Percentiles rank a stretch among this genome's conserved stretches.
These are phyloP conservation scores for Bicyclus anynana DNA, from an alignment of 1,140 invertebrate genomes.

Conservation along the genomic window DNA sequence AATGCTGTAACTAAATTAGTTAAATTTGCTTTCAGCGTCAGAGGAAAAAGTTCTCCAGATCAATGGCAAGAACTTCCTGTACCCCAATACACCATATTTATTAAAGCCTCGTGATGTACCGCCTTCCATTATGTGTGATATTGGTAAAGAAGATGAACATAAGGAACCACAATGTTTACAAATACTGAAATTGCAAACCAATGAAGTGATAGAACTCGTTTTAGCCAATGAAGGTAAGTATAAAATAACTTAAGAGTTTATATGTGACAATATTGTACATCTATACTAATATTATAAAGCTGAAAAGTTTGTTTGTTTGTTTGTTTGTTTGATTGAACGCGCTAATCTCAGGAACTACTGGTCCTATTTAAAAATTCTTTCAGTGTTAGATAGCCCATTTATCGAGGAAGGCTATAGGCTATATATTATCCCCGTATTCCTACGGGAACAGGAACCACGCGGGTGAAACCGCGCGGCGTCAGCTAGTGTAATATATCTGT, in stretches of 20 bases:
- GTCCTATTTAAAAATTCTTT: no score
- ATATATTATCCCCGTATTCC: no score
- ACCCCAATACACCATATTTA: constrained; percentile 59
- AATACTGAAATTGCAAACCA: constrained; percentile 44
- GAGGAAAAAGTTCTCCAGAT: constrained; percentile 61
- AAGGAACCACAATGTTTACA: constrained; percentile 62
- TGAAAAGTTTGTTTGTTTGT: no score
- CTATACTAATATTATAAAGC: no score
- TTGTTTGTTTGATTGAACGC: no score
- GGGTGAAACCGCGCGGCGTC: no score
- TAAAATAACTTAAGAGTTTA: background rate
- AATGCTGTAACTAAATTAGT: background rate
- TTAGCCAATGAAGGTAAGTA: constrained; percentile 69
- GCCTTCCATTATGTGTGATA: constrained; percentile 45
- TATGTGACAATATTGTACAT: no score
- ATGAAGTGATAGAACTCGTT: constrained; percentile 57
- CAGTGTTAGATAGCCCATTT: no score
- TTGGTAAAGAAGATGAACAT: constrained; percentile 50
- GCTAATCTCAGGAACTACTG: no score
- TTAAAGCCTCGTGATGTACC: constrained; percentile 47
- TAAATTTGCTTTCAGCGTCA: constrained; percentile 37
- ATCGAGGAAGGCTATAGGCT: no score
- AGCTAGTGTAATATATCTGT: no score
- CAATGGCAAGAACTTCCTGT: constrained; percentile 69
- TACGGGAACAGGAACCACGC: no score